A percentile compares a stretch with the other conserved stretches of the same genome.
phyloP scores from a whole-genome alignment of 1,140 invertebrate species.

The Xylocopa sonorina region DNA sequence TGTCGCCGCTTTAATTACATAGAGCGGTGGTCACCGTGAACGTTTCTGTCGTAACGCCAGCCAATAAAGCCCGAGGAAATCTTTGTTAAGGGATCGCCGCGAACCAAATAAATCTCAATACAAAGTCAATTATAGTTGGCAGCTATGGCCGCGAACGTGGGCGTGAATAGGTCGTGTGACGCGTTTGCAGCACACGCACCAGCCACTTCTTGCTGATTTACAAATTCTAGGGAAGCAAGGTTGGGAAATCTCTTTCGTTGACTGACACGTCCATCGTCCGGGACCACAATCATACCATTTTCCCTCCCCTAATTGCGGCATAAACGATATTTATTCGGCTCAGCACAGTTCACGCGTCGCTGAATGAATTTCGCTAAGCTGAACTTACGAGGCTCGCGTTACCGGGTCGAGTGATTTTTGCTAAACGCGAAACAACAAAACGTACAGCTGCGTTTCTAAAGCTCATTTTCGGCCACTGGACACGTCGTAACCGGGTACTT shows the following conservation, averaged over 20 bases:
- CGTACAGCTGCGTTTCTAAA: neutral
- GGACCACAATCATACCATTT: neutral
- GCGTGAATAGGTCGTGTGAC: constrained; percentile 61
- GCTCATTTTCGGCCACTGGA: neutral
- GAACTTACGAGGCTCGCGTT: neutral
- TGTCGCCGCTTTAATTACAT: constrained; percentile 31
- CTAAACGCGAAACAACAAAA: neutral
- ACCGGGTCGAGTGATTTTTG: neutral
- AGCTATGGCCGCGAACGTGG: constrained; percentile 58
- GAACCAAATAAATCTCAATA: constrained; percentile 64
- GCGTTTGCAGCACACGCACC: constrained; percentile 55
- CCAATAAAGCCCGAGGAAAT: constrained; percentile 52
- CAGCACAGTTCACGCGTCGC: neutral
- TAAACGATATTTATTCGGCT: constrained; percentile 28
- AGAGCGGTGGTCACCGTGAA: constrained; percentile 15
- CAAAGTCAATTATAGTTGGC: constrained; percentile 67
- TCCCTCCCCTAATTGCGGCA: neutral
- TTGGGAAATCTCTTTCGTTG: constrained; percentile 27
- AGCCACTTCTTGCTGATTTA: constrained; percentile 54
- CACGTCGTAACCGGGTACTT: neutral
- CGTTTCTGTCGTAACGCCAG: constrained; percentile 33
- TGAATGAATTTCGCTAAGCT: neutral
- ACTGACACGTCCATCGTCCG: constrained; percentile 24
- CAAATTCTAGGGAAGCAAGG: constrained; percentile 56
- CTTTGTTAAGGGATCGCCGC: constrained; percentile 51